These are phyloP conservation scores for Drosophila kohkoa DNA, from an alignment of 1,140 invertebrate species.

Conservation along the genomic window DNA sequence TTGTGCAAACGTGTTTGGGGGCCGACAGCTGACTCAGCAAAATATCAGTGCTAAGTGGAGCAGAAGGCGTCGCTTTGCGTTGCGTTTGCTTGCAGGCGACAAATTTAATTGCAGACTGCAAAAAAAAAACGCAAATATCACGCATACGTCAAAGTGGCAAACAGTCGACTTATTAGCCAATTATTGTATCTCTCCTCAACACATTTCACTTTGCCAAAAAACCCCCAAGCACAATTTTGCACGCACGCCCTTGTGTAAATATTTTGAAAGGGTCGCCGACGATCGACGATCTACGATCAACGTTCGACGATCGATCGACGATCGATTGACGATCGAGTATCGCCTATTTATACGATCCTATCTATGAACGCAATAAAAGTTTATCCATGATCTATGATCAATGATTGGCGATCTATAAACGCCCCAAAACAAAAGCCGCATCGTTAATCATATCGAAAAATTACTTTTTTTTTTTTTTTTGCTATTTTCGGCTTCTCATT, in stretches of 20 bases:
- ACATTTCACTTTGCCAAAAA: constrained; percentile 21
- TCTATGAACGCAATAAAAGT: not conserved
- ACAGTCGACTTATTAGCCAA: constrained; percentile 59
- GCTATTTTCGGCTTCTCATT: not conserved
- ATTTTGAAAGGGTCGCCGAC: constrained; percentile 64
- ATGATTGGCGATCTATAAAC: constrained; percentile 31
- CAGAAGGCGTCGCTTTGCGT: constrained; percentile 14
- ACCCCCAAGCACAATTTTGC: constrained; percentile 24
- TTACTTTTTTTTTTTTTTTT: constrained; percentile 17
- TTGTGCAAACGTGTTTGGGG: constrained; percentile 68
- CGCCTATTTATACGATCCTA: not conserved
- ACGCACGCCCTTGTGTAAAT: constrained; percentile 64
- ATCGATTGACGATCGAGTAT: not conserved
- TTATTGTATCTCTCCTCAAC: constrained; percentile 9
- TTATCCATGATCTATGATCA: constrained; percentile 10
- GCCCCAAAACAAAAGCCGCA: constrained; percentile 50
- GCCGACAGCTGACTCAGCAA: constrained; percentile 57
- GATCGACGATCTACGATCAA: not conserved
- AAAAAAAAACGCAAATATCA: constrained; percentile 52
- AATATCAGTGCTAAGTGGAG: constrained; percentile 11
- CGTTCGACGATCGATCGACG: not conserved
- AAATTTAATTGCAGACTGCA: constrained; percentile 39
- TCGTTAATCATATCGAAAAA: constrained; percentile 61
- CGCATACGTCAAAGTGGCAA: constrained; percentile 68
- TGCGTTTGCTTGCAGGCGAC: constrained; percentile 28